phyloP scores from a whole-genome alignment of 2,797 vertebrate genomes.

The Euthynnus affinis region DNA sequence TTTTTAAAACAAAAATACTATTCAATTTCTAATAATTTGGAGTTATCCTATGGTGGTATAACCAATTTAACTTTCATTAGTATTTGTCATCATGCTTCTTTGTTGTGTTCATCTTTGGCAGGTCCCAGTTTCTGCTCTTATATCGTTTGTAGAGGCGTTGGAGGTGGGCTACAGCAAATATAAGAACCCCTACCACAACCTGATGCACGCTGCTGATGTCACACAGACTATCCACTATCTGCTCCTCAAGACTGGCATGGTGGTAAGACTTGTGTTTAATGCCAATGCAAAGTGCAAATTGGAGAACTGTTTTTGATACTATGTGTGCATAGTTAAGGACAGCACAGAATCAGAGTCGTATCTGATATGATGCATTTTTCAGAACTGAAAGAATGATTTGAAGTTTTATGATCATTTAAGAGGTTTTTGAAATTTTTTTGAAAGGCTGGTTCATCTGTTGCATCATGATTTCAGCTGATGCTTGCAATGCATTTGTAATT shows the following conservation, averaged over 20 bases:
- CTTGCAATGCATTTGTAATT: too few relatives aligned
- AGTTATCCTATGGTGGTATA: background rate
- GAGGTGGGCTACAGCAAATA: conserved; percentile 96
- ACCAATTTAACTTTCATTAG: background rate
- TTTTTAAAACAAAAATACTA: too few relatives aligned
- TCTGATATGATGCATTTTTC: background rate
- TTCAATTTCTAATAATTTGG: background rate
- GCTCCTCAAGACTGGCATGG: conserved; percentile 92
- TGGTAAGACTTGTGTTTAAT: conserved; percentile 82
- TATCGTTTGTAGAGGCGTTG: conserved; percentile 94
- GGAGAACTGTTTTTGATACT: too few relatives aligned
- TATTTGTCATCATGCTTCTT: background rate
- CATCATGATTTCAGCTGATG: too few relatives aligned
- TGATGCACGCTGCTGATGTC: conserved; percentile 95
- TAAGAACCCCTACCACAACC: conserved; percentile 97
- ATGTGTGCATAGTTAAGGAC: background rate
- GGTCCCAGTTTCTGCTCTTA: conserved; percentile 94
- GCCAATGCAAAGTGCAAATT: background rate
- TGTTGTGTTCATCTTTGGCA: conserved; percentile 72
- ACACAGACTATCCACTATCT: conserved; percentile 96
- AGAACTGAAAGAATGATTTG: background rate
- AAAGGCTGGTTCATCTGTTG: too few relatives aligned
- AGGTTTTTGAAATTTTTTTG: too few relatives aligned
- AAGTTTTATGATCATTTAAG: background rate
- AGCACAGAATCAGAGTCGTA: too few relatives aligned